Percentiles rank a stretch among this genome's conserved stretches.
These are phyloP conservation scores for Zaprionus lachaisei DNA, from an alignment of 1,140 invertebrate species.

Conservation along the genomic window DNA sequence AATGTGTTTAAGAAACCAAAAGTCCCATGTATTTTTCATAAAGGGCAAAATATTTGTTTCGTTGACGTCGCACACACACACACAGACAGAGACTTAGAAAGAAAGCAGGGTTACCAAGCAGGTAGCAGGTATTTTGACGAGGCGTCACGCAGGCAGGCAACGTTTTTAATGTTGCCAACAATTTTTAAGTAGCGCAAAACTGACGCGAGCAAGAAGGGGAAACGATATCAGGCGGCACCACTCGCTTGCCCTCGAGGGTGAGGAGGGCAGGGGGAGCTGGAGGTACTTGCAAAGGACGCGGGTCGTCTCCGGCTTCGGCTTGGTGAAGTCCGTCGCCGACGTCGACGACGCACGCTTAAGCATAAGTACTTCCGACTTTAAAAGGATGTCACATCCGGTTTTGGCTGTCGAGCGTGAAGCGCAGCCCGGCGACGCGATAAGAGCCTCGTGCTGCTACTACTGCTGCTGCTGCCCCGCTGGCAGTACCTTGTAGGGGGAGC, in stretches of 20 bases:
- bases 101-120: not conserved
- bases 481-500: not conserved
- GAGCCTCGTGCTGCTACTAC: conserved; percentile 14
- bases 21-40: not conserved
- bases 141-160: conserved; percentile 12
- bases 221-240: conserved; percentile 21
- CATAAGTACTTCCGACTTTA: conserved; percentile 84
- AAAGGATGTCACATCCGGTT: conserved; percentile 84
- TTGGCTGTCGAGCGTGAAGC: conserved; percentile 79
- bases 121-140: not conserved
- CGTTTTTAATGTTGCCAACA: conserved; percentile 71
- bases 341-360: conserved; percentile 78
- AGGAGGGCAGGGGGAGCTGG: conserved; percentile 6
- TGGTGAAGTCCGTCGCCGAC: conserved; percentile 24
- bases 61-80: not conserved
- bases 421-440: conserved; percentile 75
- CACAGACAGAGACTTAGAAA: not conserved
- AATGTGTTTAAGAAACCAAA: conserved; percentile 1
- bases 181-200: conserved; percentile 80
- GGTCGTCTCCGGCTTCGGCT: conserved; percentile 32
- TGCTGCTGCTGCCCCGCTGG: too few species aligned
- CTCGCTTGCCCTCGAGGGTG: not conserved
- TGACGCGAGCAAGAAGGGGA: conserved; percentile 46
- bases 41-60: conserved; percentile 1
- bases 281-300: conserved; percentile 35